These are phyloP conservation scores for Stegophylla sp. DNA, from an alignment of 2,888 invertebrate species.

Conservation along the genomic window DNA sequence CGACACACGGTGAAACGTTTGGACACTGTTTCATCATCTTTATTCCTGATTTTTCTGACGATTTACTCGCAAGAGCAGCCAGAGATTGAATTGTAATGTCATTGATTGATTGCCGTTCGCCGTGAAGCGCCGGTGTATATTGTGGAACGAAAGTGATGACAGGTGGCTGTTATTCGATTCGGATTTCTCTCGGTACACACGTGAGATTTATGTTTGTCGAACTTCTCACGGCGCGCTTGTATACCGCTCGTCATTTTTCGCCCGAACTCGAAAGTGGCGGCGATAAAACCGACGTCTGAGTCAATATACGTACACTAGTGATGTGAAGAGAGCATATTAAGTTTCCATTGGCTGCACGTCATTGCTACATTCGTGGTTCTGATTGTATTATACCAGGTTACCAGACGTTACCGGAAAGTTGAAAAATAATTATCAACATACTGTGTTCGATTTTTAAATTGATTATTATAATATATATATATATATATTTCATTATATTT, in stretches of 20 bases:
- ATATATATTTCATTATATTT: too few relatives aligned
- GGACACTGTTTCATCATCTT: neutral
- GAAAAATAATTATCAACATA: too few relatives aligned
- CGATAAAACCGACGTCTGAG: constrained; percentile 2
- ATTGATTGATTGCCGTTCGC: constrained; percentile 10
- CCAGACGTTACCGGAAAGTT: too few relatives aligned
- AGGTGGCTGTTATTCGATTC: constrained; percentile 12
- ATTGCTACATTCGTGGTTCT: too few relatives aligned
- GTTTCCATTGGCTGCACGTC: too few relatives aligned
- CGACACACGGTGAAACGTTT: neutral
- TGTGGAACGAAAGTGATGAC: constrained; percentile 18
- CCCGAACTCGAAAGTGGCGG: too few relatives aligned
- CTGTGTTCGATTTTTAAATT: too few relatives aligned
- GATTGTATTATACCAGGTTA: too few relatives aligned
- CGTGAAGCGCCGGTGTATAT: neutral
- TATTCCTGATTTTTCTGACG: neutral
- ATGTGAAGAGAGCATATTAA: too few relatives aligned
- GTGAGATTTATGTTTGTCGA: neutral
- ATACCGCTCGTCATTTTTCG: neutral
- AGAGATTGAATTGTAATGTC: constrained; percentile 12
- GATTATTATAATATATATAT: too few relatives aligned
- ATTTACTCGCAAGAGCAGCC: neutral
- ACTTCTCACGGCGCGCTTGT: neutral
- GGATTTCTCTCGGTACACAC: neutral
- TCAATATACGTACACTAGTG: neutral